Evolutionary conservation across 2,113 vertebrate species (phyloP), one percentile per base, ranked within the genome.

Genomic region (Accipiter cooperii): DNA sequence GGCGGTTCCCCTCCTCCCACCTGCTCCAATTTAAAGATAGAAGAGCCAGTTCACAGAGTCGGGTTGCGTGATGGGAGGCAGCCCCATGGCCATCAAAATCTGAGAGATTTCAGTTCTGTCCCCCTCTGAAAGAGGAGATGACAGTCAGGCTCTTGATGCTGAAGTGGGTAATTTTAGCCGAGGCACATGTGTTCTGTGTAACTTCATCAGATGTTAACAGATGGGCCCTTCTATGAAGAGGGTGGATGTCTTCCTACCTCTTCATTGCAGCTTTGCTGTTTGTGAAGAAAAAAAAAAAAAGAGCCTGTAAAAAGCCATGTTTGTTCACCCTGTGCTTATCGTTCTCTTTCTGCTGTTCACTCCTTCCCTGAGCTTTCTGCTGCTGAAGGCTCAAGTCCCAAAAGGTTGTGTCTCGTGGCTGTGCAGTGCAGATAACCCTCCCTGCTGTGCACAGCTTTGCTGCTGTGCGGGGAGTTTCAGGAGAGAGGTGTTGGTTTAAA

Each of bases 151-250:
- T 87, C 6, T 77, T 40, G 38, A 42, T 76, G 85, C 92, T 58
- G 71, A 73, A 90, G 31, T 51, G 87, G 46, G 75, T 96, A 96
- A 97, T 96, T 97, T 94, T 96, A 97, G 93, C 90, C 0, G 6
- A 96, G 82, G 75, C 78, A 80, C 96, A 90, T 33, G 71, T 96
- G 87, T 91, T 93, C 82, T 31, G 16, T 80, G 93, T 93, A 94
- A 90, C 87, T 96, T 83, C 95, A 96, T 97, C 96, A 95, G 96
- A 95, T 94, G 95, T 96, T 96, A 94, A 93, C 96, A 97, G 96
- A 97, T 97, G 96, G 96, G 82, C 79, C 75, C 33, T 40, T 87
- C 93, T 79, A 4, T 49, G 82, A 49, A 74, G 85, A 94, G 95
- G 84, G 96, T 85, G 93, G 95, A 58, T 94, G 42, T 93, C 93